These are phyloP conservation scores for Adela reaumurella DNA, from an alignment of 2,888 invertebrate species.

Conservation along the genomic window DNA sequence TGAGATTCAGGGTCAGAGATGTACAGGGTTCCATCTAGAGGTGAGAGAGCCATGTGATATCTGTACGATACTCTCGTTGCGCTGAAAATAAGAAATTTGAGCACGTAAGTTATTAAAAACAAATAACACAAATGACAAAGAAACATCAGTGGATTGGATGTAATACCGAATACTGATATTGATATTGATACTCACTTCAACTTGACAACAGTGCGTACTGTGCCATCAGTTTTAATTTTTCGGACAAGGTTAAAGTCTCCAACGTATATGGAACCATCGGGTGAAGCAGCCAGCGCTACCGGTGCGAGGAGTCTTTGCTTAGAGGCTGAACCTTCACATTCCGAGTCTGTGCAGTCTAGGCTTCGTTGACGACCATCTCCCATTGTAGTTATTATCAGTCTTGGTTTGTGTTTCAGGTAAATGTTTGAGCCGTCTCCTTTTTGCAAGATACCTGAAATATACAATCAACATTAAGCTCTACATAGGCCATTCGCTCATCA, in stretches of 20 bases:
- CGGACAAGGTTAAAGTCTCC: constrained; percentile 94
- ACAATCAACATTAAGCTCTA: too few species aligned
- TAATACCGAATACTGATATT: background rate
- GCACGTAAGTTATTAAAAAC: background rate
- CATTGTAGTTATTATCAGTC: constrained; percentile 86
- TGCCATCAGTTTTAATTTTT: constrained; percentile 81
- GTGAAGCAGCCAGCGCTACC: constrained; percentile 85
- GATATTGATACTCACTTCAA: constrained; percentile 63
- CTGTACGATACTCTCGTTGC: constrained; percentile 92
- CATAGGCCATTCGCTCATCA: too few species aligned
- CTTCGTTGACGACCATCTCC: constrained; percentile 89
- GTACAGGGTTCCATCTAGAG: constrained; percentile 88
- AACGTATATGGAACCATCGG: constrained; percentile 91
- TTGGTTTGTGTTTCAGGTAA: constrained; percentile 88
- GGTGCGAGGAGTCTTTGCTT: constrained; percentile 86
- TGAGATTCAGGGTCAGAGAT: constrained; percentile 95
- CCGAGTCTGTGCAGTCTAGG: constrained; percentile 67
- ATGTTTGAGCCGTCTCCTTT: constrained; percentile 97
- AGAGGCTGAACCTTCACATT: constrained; percentile 75
- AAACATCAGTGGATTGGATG: background rate
- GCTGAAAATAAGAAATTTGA: constrained; percentile 45
- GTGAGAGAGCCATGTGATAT: constrained; percentile 94
- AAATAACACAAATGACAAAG: too few species aligned
- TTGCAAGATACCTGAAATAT: constrained; percentile 81
- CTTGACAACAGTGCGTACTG: constrained; percentile 73